phyloP scores from a whole-genome alignment of 2,797 vertebrate species.

The Emydoidea blandingii region DNA sequence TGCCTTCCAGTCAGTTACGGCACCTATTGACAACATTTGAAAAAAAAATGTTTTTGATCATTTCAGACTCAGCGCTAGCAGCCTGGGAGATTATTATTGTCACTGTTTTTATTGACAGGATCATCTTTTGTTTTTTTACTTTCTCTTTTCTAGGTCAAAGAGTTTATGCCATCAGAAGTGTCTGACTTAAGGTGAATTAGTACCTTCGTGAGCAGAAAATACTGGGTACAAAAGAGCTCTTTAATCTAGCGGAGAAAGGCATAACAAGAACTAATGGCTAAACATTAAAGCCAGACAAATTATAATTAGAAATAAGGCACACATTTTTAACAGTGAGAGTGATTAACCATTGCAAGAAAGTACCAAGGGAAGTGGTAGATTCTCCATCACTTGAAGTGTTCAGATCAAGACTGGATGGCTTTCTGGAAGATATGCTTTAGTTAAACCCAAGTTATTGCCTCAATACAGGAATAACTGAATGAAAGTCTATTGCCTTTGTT shows the following conservation, averaged over 20 bases:
- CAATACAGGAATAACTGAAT: background rate
- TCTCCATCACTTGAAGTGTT: background rate
- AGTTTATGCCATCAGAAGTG: background rate
- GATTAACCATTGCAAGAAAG: background rate
- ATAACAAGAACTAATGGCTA: background rate
- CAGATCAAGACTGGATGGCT: background rate
- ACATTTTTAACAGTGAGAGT: background rate
- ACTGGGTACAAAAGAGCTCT: background rate
- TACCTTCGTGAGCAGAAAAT: background rate
- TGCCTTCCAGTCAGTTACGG: background rate
- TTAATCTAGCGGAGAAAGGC: background rate
- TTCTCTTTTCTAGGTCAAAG: conserved; percentile 1
- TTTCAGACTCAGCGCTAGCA: background rate
- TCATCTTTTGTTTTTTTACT: background rate
- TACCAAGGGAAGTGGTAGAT: background rate
- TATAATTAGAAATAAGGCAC: background rate
- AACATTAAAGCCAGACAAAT: background rate
- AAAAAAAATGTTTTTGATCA: background rate
- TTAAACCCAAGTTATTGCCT: background rate
- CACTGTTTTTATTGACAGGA: background rate
- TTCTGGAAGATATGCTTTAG: background rate
- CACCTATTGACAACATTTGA: background rate
- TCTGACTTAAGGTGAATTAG: background rate
- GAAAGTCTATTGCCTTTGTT: background rate
- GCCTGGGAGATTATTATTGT: background rate